Conservation (phyloP, 2,888 invertebrate species). For the Congeria kusceri region DNA sequence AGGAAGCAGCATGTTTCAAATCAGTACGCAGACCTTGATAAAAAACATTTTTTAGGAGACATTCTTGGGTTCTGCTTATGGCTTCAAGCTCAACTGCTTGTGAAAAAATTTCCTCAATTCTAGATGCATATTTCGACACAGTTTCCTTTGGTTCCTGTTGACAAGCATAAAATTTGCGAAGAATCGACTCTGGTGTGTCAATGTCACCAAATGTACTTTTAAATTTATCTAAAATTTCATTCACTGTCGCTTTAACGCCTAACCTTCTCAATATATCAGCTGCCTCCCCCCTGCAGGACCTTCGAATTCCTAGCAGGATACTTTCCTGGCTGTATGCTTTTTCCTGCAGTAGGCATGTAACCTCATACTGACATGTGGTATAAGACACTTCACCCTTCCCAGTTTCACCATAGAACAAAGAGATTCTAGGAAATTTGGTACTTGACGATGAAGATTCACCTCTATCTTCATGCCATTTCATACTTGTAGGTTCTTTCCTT, state of each 20-base stretch:
- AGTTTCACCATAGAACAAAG: constrained; percentile 27
- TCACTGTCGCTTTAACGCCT: neutral
- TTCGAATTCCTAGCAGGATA: constrained; percentile 11
- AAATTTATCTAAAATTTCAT: constrained; percentile 15
- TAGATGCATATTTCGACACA: constrained; percentile 15
- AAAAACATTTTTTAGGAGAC: neutral
- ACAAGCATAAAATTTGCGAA: constrained; percentile 26
- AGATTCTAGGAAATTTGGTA: constrained; percentile 12
- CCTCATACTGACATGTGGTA: constrained; percentile 24
- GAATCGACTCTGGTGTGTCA: constrained; percentile 11
- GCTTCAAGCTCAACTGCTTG: constrained; percentile 6
- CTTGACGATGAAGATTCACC: neutral
- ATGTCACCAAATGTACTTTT: constrained; percentile 26
- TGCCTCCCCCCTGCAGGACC: constrained; percentile 15
- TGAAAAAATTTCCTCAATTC: constrained; percentile 14
- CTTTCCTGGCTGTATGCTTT: neutral
- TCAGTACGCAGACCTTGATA: neutral
- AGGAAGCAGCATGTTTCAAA: neutral
- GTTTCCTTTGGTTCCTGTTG: constrained; percentile 4
- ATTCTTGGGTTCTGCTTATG: neutral
- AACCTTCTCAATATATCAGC: constrained; percentile 17
- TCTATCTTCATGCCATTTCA: too few species aligned
- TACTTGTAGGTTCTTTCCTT: too few species aligned
- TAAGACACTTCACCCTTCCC: constrained; percentile 28
- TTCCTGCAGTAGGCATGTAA: constrained; percentile 7